Evolutionary conservation across 2,797 vertebrate species (phyloP), one percentile per base, ranked within the genome.

Genomic region (Hydrophis major): DNA sequence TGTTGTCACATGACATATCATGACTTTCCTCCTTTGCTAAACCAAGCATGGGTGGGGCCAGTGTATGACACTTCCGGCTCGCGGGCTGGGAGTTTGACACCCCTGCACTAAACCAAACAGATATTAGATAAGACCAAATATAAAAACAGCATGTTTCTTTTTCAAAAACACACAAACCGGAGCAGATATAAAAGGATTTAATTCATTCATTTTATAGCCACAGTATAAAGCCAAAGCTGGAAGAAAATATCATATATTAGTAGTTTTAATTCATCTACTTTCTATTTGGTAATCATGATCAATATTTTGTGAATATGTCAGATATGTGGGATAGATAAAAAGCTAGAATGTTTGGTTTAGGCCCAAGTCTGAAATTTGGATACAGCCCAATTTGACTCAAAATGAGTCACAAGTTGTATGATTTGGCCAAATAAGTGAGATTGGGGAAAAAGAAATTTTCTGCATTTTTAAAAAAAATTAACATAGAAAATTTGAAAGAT

Each of bases 1-100:
- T 10, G 2, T 12, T 2, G 10, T 63, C 61, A 28, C 8, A 1
- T 11, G 27, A 28, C 0, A 0, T 28, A 63, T 63, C 10, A 13
- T 11, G 27, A 63, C 61, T 63, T 63, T 4, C 27, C 61, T 1
- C 27, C 61, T 63, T 63, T 63, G 27, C 27, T 28, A 28, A 63
- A 63, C 11, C 4, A 3, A 11, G 27, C 27, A 27, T 28, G 25
- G 25, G 3, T 1, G 7, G 27, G 61, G 25, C 10, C 27, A 28
- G 11, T 12, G 11, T 3, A 25, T 11, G 25, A 61, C 10, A 4
- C 25, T 27, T 61, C 25, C 1, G 0, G 25, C 60, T 3, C 25
- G 4, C 1, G 4, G 27, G 27, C 3, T 1, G 3, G 61, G 27
- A 63, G 27, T 63, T 28, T 63, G 3, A 27, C 60, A 63, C 25